Evolutionary conservation across 1,140 invertebrate genomes (phyloP), one percentile per base, ranked within the genome.

Genomic region (Papilio dardanus): DNA sequence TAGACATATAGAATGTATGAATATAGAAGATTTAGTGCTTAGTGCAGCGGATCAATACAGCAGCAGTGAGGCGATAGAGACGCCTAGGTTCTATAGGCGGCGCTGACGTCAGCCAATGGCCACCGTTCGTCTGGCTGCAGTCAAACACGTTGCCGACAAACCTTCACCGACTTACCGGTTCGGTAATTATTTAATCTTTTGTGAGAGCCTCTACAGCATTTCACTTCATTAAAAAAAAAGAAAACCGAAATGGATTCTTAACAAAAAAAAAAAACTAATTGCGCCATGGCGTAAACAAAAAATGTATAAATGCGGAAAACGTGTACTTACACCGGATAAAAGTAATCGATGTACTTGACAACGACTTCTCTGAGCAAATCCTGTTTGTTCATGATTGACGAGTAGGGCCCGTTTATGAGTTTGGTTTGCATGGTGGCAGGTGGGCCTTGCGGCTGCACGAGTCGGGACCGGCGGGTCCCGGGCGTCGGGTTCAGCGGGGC

Each of bases 281-380:
- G 86, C 83, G 87, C 71, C 83, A 83, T 67, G 74, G 50, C 58
- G 71, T 54, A 62, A 78, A 71, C 74, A 50, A 40, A 79, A 76
- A 77, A 76, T 67, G 78, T 79, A 78, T 75, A 79, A 77, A 80
- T 71, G 66, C 31, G 65, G 77, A 77, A 68, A 83, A 81, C 85
- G 77, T 83, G 77, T 94, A 95, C 95, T 95, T 81, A 95, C 95
- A 95, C 94, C 80, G 95, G 95, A 83, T 95, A 94, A 91, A 95
- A 95, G 87, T 95, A 95, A 92, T 95, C 95, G 79, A 95, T 95
- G 89, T 95, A 95, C 84, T 95, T 95, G 89, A 95, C 94, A 82
- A 95, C 95, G 75, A 95, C 94, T 89, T 95, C 95, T 80, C 95
- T 92, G 54, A 95, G 94, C 77, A 95, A 93, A 92, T 95, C 95